Evolutionary conservation across 2,113 vertebrate species (phyloP).

Genomic region (Dinomys branickii): DNA sequence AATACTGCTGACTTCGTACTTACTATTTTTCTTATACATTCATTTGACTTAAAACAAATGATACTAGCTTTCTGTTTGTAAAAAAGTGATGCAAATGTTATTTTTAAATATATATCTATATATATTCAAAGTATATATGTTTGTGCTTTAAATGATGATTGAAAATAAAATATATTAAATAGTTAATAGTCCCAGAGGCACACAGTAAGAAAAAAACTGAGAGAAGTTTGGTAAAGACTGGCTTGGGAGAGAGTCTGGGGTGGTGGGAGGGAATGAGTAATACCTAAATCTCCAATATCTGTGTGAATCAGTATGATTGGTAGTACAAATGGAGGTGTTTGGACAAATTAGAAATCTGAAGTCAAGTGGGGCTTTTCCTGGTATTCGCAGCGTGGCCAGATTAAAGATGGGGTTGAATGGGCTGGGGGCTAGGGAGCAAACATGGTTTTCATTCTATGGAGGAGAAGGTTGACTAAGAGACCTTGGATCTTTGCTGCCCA

Average conservation of each 20-base stretch:
- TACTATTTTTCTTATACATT: not conserved
- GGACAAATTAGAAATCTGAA: not conserved
- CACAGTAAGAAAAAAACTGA: not conserved
- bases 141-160: not conserved
- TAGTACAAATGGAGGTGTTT: rapidly evolving
- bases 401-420: not conserved
- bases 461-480: not conserved
- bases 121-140: not conserved
- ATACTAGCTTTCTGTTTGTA: not conserved
- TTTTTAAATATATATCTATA: not conserved
- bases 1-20: not conserved
- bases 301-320: not conserved
- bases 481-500: not conserved
- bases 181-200: not conserved
- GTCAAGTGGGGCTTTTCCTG: not conserved
- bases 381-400: not conserved
- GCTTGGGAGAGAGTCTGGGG: not conserved
- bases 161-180: not conserved
- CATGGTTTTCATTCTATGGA: not conserved
- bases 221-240: not conserved
- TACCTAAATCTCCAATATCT: too few species aligned
- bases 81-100: not conserved
- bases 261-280: not conserved
- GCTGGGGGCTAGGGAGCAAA: not conserved
- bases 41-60: not conserved